Conservation (phyloP, 2,797 vertebrate species). For the Nyctibius grandis region DNA sequence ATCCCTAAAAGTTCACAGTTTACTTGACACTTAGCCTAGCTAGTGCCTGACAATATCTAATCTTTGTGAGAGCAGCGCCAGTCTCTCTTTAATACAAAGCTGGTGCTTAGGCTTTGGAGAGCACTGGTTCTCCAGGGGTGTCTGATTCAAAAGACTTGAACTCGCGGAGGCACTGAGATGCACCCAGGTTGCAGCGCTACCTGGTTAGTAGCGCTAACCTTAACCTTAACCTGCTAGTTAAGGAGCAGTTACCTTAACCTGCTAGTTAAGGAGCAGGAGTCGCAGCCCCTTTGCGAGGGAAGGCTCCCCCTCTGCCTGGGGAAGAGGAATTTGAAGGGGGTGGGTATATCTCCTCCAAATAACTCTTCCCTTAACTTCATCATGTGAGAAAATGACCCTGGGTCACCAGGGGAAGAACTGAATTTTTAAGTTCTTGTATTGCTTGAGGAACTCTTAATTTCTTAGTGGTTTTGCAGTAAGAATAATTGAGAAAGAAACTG, state of each 20-base stretch:
- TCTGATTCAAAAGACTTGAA: background rate
- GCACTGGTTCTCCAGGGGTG: background rate
- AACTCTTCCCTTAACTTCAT: background rate
- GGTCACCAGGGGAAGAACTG: rapidly evolving
- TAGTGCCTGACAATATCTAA: background rate
- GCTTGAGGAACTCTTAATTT: background rate
- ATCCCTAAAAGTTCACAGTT: background rate
- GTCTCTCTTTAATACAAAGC: background rate
- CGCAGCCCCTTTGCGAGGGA: background rate
- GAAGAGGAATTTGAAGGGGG: background rate
- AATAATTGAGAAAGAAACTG: background rate
- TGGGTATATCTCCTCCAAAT: background rate
- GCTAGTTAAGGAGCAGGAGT: background rate
- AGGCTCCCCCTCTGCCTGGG: rapidly evolving
- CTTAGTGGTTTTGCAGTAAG: background rate
- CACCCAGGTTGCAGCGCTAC: background rate
- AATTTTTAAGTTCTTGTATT: background rate
- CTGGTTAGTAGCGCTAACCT: no score
- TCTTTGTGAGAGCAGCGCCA: background rate
- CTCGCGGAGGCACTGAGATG: rapidly evolving
- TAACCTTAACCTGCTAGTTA: no score
- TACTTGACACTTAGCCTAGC: background rate
- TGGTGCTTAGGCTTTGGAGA: background rate
- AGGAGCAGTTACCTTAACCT: no score
- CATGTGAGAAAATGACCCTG: background rate